Base-by-base conservation (phyloP, 2,888 invertebrate genomes). In the Cordilura impudica region DNA sequence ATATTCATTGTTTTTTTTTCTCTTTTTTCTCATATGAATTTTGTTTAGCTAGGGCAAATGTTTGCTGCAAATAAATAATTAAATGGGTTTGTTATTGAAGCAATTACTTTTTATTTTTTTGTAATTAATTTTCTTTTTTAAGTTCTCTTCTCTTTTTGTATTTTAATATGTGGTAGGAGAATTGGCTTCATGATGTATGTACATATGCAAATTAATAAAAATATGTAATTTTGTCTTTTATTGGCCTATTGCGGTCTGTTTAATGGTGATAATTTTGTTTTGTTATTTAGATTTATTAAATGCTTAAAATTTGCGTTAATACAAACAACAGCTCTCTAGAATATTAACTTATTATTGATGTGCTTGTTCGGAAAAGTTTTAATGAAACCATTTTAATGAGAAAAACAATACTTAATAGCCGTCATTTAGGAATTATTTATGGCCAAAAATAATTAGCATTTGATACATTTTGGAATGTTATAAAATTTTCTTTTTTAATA, bases 31-130 rank as follows among this genome's bases (percentile, higher is more conserved):
- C 6, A 16, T 4, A 21, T 49, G 19, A 7, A 51, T 31, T 60
- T 51, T 26, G 12, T 70, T 26, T 71, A 16, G n/a, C 21, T 63
- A 29, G 60, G 35, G 21, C 35, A 66, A 74, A 67, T 67, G 53
- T 61, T 74, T 60, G 53, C 23, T 75, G 54, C 53, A 54, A n/a
- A n/a, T 26, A 67, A 67, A 67, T 31, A 66, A 66, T 58, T 10
- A 19, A 47, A 54, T 19, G 14, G 26, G 14, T 54, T 54, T 54
- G 51, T 60, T 74, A 31, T 23, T 35, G 49, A 69, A 75, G 26
- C 54, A 75, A 75, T 69, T 65, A 65, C 47, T 49, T 63, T 63
- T 56, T 23, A 56, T 65, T 51, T 66, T 47, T 73, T 74, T n/a
- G n/a, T 67, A 63, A 66, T 66, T 60, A 19, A 18, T 53, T 53